A percentile compares a stretch with the other conserved stretches of the same genome.
Evolutionary conservation across 2,797 vertebrate species (phyloP).

Genomic region (Sparidentex hasta): DNA sequence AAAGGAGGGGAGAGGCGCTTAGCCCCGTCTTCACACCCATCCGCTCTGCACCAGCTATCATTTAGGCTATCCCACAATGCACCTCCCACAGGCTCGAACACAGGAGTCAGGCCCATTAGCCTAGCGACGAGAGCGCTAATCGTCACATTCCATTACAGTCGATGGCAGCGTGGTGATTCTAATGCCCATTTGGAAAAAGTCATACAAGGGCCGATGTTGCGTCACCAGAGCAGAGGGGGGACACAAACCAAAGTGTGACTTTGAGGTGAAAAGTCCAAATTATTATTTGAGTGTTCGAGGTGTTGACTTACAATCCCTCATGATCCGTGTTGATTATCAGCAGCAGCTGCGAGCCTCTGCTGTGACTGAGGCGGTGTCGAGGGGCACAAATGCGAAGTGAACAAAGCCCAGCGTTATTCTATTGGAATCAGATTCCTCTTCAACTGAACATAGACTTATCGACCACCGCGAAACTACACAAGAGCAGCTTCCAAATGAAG

Average conservation of each 20-base stretch:
- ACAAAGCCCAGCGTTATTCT: conserved; percentile 78
- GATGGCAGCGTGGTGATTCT: conserved; percentile 87
- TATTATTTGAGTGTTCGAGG: conserved; percentile 3
- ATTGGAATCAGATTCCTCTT: conserved; percentile 83
- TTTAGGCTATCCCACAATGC: conserved; percentile 67
- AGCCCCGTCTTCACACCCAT: conserved; percentile 66
- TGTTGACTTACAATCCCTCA: neutral
- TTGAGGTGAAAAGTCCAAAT: conserved; percentile 47
- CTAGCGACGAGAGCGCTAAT: conserved; percentile 87
- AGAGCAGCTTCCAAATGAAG: conserved; percentile 75
- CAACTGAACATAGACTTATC: conserved; percentile 84
- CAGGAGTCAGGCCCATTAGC: conserved; percentile 89
- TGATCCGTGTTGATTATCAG: no score
- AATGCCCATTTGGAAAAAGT: conserved; percentile 89
- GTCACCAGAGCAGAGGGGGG: conserved; percentile 75
- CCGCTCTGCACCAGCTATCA: conserved; percentile 39
- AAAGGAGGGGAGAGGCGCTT: conserved; percentile 52
- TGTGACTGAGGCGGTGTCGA: conserved; percentile 50
- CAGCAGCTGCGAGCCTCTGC: conserved; percentile 21
- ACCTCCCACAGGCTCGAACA: conserved; percentile 68
- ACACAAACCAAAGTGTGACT: conserved; percentile 65
- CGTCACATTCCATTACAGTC: conserved; percentile 91
- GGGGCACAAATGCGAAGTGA: conserved; percentile 72
- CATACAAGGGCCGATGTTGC: conserved; percentile 82
- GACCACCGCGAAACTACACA: conserved; percentile 76